Evolutionary conservation across 2,113 vertebrate genomes (phyloP).

Genomic region (Chitala chitala): DNA sequence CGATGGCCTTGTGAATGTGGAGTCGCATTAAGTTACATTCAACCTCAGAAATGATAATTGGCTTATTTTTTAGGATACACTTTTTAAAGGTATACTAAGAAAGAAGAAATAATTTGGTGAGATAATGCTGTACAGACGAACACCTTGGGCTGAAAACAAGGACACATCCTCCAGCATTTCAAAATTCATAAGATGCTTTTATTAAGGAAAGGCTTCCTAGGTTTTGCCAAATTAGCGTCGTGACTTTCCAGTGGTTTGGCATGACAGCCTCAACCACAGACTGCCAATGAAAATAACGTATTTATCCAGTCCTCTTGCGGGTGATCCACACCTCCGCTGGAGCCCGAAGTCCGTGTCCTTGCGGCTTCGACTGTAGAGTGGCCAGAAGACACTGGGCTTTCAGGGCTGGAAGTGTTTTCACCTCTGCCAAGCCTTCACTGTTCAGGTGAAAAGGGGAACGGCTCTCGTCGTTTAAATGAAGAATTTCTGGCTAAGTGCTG

Average conservation of each 20-base stretch:
- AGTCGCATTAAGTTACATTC: conserved; percentile 17
- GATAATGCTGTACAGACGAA: neutral
- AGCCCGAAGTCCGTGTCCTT: conserved; percentile 53
- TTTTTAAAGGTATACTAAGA: neutral
- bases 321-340: conserved; percentile 55
- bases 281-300: conserved; percentile 64
- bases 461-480: neutral
- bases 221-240: conserved; percentile 59
- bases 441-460: conserved; percentile 17
- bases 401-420: conserved; percentile 25
- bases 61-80: neutral
- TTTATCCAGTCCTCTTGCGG: conserved; percentile 57
- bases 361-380: conserved; percentile 55
- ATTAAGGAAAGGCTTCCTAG: conserved; percentile 48
- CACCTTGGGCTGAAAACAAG: neutral
- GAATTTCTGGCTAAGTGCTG: neutral
- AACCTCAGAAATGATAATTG: neutral
- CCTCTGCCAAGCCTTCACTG: neutral
- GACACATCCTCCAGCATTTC: neutral
- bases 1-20: neutral
- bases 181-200: conserved; percentile 59
- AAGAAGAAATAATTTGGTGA: neutral
- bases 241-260: conserved; percentile 56
- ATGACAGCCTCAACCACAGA: conserved; percentile 46
- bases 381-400: conserved; percentile 16